A percentile compares a stretch with the other conserved stretches of the same genome.
Conservation (phyloP, 1,140 invertebrate species). For the Vanessa tameamea region DNA sequence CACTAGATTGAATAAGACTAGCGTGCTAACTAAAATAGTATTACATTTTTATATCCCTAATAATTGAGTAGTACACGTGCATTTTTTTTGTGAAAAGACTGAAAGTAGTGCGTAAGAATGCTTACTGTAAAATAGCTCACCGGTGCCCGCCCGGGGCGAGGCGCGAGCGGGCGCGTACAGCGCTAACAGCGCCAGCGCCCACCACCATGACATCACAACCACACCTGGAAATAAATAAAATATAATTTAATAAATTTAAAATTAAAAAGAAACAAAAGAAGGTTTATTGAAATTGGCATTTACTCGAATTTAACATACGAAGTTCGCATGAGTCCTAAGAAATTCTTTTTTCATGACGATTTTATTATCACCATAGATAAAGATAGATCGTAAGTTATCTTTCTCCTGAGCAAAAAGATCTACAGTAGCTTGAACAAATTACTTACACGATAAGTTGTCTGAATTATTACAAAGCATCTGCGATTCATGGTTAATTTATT, state of each 20-base stretch:
- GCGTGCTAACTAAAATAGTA: no score
- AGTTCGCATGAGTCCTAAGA: no score
- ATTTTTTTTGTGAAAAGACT: conserved; percentile 34
- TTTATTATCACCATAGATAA: background rate
- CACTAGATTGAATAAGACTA: no score
- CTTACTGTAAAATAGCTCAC: conserved; percentile 77
- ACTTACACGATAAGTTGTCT: conserved; percentile 21
- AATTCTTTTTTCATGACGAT: no score
- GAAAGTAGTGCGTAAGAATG: conserved; percentile 45
- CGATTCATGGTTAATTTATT: conserved; percentile 21
- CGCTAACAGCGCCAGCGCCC: conserved; percentile 69
- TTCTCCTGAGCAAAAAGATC: background rate
- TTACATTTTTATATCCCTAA: background rate
- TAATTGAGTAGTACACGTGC: background rate
- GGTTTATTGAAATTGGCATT: no score
- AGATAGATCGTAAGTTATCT: background rate
- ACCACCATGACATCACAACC: conserved; percentile 79
- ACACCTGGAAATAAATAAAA: conserved; percentile 58
- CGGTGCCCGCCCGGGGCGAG: conserved; percentile 69
- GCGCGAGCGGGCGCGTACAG: conserved; percentile 63
- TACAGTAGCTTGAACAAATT: conserved; percentile 18
- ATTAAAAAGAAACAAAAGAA: no score
- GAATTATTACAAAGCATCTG: conserved; percentile 24
- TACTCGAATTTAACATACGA: no score
- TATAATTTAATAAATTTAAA: background rate